Conservation (phyloP, 2,797 vertebrate species). For the Florisuga fusca region DNA sequence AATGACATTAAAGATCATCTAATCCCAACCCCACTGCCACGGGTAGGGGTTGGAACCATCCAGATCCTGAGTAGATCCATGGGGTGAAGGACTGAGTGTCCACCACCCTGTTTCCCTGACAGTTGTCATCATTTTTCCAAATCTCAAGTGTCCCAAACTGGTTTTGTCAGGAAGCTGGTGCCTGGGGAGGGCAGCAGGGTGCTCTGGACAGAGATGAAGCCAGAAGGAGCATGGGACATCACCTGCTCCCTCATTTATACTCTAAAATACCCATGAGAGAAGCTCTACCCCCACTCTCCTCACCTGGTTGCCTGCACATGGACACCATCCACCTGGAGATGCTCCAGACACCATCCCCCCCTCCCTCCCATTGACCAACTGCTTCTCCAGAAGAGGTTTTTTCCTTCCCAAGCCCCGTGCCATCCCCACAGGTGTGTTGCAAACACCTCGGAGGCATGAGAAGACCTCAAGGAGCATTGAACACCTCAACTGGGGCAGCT, state of each 20-base stretch:
- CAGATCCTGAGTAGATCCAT: background rate
- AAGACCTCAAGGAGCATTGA: background rate
- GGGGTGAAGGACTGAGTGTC: background rate
- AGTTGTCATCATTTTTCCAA: background rate
- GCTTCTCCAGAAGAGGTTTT: background rate
- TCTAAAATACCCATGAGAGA: background rate
- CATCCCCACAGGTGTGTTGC: background rate
- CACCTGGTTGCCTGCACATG: background rate
- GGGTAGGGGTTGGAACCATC: too few relatives aligned
- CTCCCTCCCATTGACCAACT: too few relatives aligned
- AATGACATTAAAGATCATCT: too few relatives aligned
- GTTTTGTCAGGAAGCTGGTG: background rate
- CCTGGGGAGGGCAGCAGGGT: background rate
- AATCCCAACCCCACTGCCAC: too few relatives aligned
- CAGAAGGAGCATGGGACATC: background rate
- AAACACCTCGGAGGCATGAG: background rate
- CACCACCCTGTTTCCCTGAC: background rate
- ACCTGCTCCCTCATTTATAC: background rate
- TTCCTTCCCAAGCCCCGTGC: background rate
- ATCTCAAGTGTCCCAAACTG: background rate
- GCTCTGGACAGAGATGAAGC: rapidly evolving
- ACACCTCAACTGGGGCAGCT: rapidly evolving
- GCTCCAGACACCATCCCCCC: background rate
- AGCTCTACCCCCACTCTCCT: background rate
- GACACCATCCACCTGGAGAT: background rate